A percentile compares a stretch with the other conserved stretches of the same genome.
These are phyloP conservation scores for Crypturellus undulatus DNA, from an alignment of 2,113 vertebrate genomes.

Conservation along the genomic window DNA sequence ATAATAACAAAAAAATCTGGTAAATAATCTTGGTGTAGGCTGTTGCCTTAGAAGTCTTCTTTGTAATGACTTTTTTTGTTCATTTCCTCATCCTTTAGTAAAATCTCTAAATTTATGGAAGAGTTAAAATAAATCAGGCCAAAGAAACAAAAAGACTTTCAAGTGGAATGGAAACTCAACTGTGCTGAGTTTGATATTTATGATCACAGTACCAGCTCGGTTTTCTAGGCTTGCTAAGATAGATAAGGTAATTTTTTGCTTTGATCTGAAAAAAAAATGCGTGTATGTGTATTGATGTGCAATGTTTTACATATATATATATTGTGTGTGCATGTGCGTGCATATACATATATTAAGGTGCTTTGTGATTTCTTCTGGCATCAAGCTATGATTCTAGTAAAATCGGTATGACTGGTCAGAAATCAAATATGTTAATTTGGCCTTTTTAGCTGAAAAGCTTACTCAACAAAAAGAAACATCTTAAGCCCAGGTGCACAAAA, in stretches of 20 bases:
- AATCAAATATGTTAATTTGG: background rate
- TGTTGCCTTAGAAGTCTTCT: background rate
- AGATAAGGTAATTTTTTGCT: background rate
- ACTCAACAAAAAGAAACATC: background rate
- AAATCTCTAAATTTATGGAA: background rate
- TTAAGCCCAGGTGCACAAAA: background rate
- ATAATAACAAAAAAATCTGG: background rate
- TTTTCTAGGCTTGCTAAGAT: background rate
- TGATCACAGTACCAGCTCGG: background rate
- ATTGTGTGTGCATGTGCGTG: no score
- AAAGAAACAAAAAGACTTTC: background rate
- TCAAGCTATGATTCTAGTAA: background rate
- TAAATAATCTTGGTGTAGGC: background rate
- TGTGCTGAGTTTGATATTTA: background rate
- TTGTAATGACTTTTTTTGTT: background rate
- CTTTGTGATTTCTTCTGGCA: background rate
- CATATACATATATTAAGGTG: background rate
- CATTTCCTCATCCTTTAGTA: background rate
- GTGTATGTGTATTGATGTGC: no score
- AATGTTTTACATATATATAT: no score
- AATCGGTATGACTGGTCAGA: background rate
- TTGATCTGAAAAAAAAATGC: background rate
- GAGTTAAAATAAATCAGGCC: background rate
- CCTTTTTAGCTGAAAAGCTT: background rate
- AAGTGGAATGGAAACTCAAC: rapidly evolving